Evolutionary conservation across 2,888 invertebrate genomes (phyloP).

Genomic region (Epirrhoe alternata): DNA sequence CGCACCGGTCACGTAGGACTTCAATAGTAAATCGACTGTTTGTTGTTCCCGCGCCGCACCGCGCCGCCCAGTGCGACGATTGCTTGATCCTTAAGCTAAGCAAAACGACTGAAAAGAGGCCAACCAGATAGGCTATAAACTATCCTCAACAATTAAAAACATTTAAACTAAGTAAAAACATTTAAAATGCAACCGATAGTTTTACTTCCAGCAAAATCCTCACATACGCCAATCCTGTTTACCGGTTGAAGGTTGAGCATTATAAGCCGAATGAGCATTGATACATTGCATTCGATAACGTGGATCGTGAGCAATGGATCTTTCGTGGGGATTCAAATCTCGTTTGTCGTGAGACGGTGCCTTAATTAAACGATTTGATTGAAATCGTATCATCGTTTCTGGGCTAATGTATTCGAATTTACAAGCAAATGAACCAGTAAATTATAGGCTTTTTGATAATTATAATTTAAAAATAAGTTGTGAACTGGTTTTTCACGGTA

Average conservation of each 20-base stretch:
- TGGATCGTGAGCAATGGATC: constrained; percentile 71
- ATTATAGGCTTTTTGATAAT: not conserved
- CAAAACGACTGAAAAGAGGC: too few species aligned
- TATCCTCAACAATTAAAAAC: too few species aligned
- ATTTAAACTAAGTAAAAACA: too few species aligned
- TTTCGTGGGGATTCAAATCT: constrained; percentile 50
- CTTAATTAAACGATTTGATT: constrained; percentile 68
- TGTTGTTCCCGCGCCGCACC: too few species aligned
- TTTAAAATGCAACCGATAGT: not conserved
- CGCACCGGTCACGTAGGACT: too few species aligned
- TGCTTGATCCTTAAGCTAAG: too few species aligned
- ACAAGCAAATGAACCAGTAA: not conserved
- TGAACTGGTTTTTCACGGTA: too few species aligned
- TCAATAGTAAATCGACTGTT: too few species aligned
- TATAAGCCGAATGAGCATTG: constrained; percentile 66
- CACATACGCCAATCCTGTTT: constrained; percentile 46
- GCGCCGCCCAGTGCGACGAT: too few species aligned
- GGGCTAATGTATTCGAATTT: constrained; percentile 57
- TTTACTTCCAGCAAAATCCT: not conserved
- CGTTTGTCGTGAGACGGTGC: constrained; percentile 61
- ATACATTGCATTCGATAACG: constrained; percentile 71
- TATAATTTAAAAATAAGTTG: too few species aligned
- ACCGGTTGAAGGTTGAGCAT: constrained; percentile 59
- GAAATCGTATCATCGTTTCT: constrained; percentile 60
- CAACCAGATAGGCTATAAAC: too few species aligned